Percentiles rank a stretch among this genome's conserved stretches.
Evolutionary conservation across 2,797 vertebrate species (phyloP).

Genomic region (Helarctos malayanus): DNA sequence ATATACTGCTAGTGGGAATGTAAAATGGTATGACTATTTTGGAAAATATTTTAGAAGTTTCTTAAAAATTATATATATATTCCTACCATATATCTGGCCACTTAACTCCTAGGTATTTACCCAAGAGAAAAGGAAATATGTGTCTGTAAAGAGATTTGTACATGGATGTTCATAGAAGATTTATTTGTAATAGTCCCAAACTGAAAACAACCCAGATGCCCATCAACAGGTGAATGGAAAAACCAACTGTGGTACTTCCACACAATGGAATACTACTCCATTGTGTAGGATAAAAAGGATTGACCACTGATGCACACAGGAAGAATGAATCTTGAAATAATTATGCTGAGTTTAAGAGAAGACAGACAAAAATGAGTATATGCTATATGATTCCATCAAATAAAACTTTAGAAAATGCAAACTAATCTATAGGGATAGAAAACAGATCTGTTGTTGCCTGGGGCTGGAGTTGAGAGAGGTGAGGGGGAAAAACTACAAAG

Average conservation of each 20-base stretch:
- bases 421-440: not conserved
- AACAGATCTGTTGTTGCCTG: not conserved
- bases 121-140: not conserved
- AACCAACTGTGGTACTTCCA: not conserved
- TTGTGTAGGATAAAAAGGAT: not conserved
- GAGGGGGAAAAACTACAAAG: not conserved
- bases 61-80: not conserved
- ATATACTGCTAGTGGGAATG: not conserved
- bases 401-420: not conserved
- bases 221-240: not conserved
- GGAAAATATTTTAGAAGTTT: not conserved
- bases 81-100: not conserved
- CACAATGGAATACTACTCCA: not conserved
- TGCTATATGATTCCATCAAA: not conserved
- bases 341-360: not conserved
- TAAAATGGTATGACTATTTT: not conserved
- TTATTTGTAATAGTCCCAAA: conserved; percentile 37
- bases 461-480: not conserved
- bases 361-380: not conserved
- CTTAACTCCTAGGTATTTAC: not conserved
- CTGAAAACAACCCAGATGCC: not conserved
- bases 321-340: not conserved
- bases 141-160: not conserved
- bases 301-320: not conserved
- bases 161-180: not conserved